Conservation (phyloP, 2,797 vertebrate species). For the Microtus agrestis region DNA sequence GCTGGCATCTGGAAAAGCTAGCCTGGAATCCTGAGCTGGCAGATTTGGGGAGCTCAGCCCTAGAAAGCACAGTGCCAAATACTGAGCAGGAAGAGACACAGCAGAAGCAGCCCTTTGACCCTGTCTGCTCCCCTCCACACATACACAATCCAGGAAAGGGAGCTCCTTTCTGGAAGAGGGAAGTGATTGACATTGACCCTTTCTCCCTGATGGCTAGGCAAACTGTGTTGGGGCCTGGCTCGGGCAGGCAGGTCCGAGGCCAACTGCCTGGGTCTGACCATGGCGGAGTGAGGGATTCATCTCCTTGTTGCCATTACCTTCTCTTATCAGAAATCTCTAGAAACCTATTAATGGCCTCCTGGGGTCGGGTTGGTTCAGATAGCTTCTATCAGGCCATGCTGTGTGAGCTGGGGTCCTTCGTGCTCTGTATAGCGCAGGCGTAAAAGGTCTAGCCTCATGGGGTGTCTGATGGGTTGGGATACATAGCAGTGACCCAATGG, state of each 20-base stretch:
- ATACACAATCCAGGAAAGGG: not conserved
- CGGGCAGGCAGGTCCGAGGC: not conserved
- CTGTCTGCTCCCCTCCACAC: not conserved
- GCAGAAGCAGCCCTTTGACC: not conserved
- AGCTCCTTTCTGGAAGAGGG: not conserved
- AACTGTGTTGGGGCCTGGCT: not conserved
- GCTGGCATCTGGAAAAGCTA: not conserved
- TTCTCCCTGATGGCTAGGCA: not conserved
- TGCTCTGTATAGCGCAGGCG: not conserved
- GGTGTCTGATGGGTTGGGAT: not conserved
- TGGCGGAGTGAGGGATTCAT: not conserved
- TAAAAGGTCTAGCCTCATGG: not conserved
- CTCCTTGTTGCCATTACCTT: not conserved
- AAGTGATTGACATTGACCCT: no score
- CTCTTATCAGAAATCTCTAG: not conserved
- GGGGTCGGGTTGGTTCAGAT: not conserved
- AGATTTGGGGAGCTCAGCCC: not conserved
- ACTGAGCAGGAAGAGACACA: accelerated
- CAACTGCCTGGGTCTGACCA: not conserved
- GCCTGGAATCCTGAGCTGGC: not conserved
- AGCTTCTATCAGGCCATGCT: not conserved
- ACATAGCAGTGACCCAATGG: not conserved
- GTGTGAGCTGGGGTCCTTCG: not conserved
- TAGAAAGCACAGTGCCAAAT: not conserved
- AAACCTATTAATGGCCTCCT: not conserved